Percentiles rank a stretch among this genome's conserved stretches.
Evolutionary conservation across 2,888 invertebrate species (phyloP).

Genomic region (Agriotes lineatus): DNA sequence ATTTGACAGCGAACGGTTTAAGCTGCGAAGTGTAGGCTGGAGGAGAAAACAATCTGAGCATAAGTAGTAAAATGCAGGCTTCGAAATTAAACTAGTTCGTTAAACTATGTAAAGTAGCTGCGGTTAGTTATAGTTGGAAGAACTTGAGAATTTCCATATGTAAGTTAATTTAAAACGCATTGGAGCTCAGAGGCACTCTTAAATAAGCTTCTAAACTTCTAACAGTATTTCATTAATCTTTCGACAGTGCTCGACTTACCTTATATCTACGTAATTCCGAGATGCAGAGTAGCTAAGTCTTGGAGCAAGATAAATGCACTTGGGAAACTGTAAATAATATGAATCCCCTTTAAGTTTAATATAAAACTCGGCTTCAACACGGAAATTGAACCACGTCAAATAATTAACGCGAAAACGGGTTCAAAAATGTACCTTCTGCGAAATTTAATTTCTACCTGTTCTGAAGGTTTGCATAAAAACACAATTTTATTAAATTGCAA

Average conservation of each 20-base stretch:
- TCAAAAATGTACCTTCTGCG: too few relatives aligned
- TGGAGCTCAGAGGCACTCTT: conserved; percentile 33
- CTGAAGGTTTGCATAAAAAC: conserved; percentile 3
- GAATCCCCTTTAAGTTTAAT: conserved; percentile 1
- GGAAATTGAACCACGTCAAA: neutral
- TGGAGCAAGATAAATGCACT: conserved; percentile 22
- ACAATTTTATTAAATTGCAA: too few relatives aligned
- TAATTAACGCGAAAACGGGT: neutral
- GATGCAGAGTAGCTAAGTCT: conserved; percentile 7
- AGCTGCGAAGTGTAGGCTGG: neutral
- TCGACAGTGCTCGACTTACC: conserved; percentile 22
- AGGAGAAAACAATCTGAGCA: conserved; percentile 31
- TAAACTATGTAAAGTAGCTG: conserved; percentile 41
- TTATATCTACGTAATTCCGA: conserved; percentile 11
- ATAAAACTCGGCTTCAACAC: too few relatives aligned
- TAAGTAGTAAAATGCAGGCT: conserved; percentile 35
- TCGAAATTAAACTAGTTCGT: conserved; percentile 40
- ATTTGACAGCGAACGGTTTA: too few relatives aligned
- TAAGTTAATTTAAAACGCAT: conserved; percentile 43
- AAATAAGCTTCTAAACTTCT: conserved; percentile 41
- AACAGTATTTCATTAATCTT: conserved; percentile 41
- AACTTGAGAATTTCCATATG: conserved; percentile 43
- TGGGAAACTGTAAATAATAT: conserved; percentile 13
- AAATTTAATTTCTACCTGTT: too few relatives aligned
- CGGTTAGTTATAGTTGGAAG: conserved; percentile 41